Evolutionary conservation across 2,797 vertebrate species (phyloP), one percentile per base, ranked within the genome.

Genomic region (Acridotheres tristis): DNA sequence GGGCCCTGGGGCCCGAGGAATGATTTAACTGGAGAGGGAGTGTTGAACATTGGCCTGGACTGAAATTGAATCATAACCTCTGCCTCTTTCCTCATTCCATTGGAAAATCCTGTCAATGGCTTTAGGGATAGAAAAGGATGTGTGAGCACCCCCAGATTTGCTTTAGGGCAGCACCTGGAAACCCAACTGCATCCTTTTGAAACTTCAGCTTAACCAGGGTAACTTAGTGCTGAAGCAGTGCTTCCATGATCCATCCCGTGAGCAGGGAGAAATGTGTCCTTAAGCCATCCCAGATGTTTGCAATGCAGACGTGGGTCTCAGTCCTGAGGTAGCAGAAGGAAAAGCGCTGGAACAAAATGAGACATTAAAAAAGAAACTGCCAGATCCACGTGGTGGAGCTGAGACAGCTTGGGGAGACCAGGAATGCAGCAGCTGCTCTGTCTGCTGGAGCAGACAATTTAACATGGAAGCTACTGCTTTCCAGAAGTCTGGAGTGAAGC

Each of bases 391-490:
- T 75, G 89, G 87, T 94, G 90, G 86, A 91, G 79, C 90, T 78
- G 82, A 82, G 85, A 89, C 89, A 67, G 87, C 92, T 79, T 50
- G 26, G 92, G 85, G 92, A 96, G 91, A 83, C 69, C 13, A 90
- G 76, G 88, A 92, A 94, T 94, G 91, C 76, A 94, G 90, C 95
- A 96, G 94, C 95, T 96, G 92, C 92, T 95, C 81, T 61, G 85
- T 85, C 69, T 76, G 85, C 67, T 75, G 85, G 85, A 89, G 88
- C 58, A 96, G 86, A 48, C 82, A 63, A 89, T 89, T 90, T 83
- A 92, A 92, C 87, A 88, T 93, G 67, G 83, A 73, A 93, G 93
- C 87, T 94, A 90, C 91, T 79, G 83, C 91, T 94, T 94, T 89
- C 86, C 78, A 87, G 93, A 90, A 94, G 86, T 87, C 93, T 93